Percentiles rank a stretch among this genome's conserved stretches.
These are phyloP conservation scores for Chloropsis cyanopogon DNA, from an alignment of 2,113 vertebrate genomes.

Conservation along the genomic window DNA sequence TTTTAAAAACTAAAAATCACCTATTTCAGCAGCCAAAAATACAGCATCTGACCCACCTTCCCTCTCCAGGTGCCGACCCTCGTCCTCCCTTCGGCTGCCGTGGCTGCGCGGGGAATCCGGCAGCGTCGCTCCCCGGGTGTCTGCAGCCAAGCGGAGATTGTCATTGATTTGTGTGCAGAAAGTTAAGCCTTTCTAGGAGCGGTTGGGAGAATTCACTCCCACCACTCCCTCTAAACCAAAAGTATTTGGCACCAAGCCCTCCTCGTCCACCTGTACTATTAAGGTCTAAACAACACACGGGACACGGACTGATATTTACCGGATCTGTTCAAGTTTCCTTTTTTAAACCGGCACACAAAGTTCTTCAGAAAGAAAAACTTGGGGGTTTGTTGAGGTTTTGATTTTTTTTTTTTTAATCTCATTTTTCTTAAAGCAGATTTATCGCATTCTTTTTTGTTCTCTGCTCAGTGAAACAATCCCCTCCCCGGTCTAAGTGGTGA, in stretches of 20 bases:
- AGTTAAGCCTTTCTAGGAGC: slow-evolving; percentile 86
- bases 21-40: fast-evolving
- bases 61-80: neutral
- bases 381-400: neutral
- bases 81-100: neutral
- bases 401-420: neutral
- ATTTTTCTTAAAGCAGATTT: neutral
- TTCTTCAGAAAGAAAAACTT: neutral
- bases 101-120: neutral
- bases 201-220: slow-evolving; percentile 88
- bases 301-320: neutral
- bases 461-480: neutral
- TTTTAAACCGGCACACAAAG: neutral
- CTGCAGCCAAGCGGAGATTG: slow-evolving; percentile 73
- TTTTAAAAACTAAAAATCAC: neutral
- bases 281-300: slow-evolving; percentile 72
- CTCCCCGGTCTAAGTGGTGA: neutral
- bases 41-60: slow-evolving; percentile 60
- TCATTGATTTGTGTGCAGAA: slow-evolving; percentile 86
- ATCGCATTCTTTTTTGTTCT: neutral
- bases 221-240: slow-evolving; percentile 93
- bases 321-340: neutral
- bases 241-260: slow-evolving; percentile 91
- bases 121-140: slow-evolving; percentile 42
- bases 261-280: slow-evolving; percentile 90